These are phyloP conservation scores for Anneissia japonica DNA, from an alignment of 35 echinoderm and acorn worm genomes.

Conservation along the genomic window DNA sequence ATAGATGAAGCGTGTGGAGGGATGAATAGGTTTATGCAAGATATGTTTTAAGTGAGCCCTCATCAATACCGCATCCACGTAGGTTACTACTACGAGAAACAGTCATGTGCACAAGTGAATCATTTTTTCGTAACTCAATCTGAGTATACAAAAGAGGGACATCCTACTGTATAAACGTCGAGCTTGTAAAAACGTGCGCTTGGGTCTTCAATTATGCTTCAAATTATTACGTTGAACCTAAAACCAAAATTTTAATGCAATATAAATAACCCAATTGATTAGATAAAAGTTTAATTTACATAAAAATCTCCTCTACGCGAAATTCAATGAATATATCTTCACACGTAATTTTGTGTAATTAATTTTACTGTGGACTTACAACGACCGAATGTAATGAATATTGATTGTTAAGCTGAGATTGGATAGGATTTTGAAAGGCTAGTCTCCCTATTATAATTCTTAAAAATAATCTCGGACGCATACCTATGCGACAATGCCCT, in stretches of 20 bases:
- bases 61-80: too few species aligned
- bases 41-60: too few species aligned
- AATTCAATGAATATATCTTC: slow-evolving; percentile 2
- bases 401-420: not conserved
- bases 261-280: not conserved
- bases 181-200: not conserved
- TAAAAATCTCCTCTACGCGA: not conserved
- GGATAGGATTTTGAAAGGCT: not conserved
- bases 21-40: too few species aligned
- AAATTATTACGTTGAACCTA: not conserved
- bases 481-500: too few species aligned
- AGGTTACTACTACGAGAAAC: too few species aligned
- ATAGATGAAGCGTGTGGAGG: too few species aligned
- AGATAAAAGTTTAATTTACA: not conserved
- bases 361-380: not conserved
- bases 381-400: not conserved
- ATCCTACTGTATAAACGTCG: not conserved
- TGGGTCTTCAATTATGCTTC: not conserved
- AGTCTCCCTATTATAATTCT: too few species aligned
- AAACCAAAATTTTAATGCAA: not conserved
- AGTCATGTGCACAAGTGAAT: too few species aligned
- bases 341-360: slow-evolving; percentile 2
- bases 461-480: too few species aligned
- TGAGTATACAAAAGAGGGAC: too few species aligned
- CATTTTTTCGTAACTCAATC: too few species aligned